Base-by-base conservation (phyloP, 2,888 invertebrate species). In the Tenthredo notha region DNA sequence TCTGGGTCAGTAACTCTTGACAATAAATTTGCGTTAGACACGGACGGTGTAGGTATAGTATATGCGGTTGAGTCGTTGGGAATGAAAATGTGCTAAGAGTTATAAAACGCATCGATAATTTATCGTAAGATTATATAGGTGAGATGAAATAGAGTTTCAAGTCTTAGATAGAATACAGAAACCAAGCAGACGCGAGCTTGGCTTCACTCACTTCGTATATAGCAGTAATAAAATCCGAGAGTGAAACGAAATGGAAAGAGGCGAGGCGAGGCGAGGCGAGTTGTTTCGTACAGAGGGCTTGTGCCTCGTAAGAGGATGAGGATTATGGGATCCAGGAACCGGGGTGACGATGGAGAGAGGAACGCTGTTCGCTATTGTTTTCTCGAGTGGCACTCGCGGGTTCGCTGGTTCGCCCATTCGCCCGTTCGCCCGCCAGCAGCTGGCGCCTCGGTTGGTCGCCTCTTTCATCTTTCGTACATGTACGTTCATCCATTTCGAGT, bases 371-470 rank as follows among this genome's bases (percentile, higher is more conserved):
- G 91, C 92, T 92, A 92, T 93, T 93, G 92, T 93, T 92, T 93
- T 92, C 92, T 92, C 91, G 89, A 93, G 93, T 93, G 92, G 92
- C 90, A 92, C 93, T 93, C 92, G 92, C 92, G 92, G 91, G 92
- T 92, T 92, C 92, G 92, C 91, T 90, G 90, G 91, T 89, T 90
- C 89, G 91, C 90, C 89, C 88, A 88, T 78, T 86, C 87, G 88
- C 90, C 89, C 89, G 58, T 80, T 80, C 80, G 80, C 40, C 67
- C 89, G 90, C 90, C 91, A 92, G 92, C 93, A 93, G 92, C 92
- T 93, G 92, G 91, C 89, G 87, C 87, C 87, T 47, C 43, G 83
- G 83, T 83, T 83, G 83, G 67, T 67, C 83, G 74, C 40, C 84
- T 85, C 78, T 80, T 85, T 85, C 77, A 78, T 74, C 80, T 86